Conservation (phyloP, 92 coral and sea anemone species). For the Zoanthus solanderi region DNA sequence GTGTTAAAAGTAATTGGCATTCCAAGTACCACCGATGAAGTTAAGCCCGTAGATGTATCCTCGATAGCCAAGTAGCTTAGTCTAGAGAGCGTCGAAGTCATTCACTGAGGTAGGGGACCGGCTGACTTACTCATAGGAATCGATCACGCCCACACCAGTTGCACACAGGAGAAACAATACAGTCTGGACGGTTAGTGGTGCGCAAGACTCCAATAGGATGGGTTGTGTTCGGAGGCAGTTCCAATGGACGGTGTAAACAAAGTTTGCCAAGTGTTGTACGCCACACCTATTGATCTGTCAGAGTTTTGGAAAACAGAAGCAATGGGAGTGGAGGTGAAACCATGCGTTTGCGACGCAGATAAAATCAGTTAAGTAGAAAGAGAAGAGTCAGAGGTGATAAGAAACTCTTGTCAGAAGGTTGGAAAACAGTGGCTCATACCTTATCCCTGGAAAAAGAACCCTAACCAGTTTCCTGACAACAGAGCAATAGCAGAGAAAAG, state of each 20-base stretch:
- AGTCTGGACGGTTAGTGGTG: not conserved
- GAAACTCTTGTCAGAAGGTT: slow-evolving; percentile 35
- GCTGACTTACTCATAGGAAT: slow-evolving; percentile 47
- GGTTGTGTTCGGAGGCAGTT: too few species aligned
- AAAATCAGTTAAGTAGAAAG: too few species aligned
- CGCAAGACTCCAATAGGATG: too few species aligned
- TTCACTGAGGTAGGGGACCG: slow-evolving; percentile 47
- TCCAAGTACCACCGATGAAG: slow-evolving; percentile 40
- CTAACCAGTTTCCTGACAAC: slow-evolving; percentile 50
- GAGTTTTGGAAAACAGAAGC: too few species aligned
- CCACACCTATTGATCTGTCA: too few species aligned
- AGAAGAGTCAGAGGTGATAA: slow-evolving; percentile 12
- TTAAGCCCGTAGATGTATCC: slow-evolving; percentile 33
- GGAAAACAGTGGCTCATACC: slow-evolving; percentile 27
- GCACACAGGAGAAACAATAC: slow-evolving; percentile 63
- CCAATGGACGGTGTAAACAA: too few species aligned
- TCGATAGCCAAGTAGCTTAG: slow-evolving; percentile 2
- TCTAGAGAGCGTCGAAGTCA: slow-evolving; percentile 20
- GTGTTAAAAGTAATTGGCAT: slow-evolving; percentile 41
- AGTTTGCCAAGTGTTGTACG: too few species aligned
- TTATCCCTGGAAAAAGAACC: slow-evolving; percentile 41
- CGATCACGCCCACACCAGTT: slow-evolving; percentile 48
- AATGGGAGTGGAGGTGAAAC: too few species aligned
- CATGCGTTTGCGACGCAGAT: too few species aligned
- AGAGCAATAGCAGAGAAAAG: slow-evolving; percentile 36